Conservation (phyloP, 2,113 vertebrate species). For the Neoarius graeffei region DNA sequence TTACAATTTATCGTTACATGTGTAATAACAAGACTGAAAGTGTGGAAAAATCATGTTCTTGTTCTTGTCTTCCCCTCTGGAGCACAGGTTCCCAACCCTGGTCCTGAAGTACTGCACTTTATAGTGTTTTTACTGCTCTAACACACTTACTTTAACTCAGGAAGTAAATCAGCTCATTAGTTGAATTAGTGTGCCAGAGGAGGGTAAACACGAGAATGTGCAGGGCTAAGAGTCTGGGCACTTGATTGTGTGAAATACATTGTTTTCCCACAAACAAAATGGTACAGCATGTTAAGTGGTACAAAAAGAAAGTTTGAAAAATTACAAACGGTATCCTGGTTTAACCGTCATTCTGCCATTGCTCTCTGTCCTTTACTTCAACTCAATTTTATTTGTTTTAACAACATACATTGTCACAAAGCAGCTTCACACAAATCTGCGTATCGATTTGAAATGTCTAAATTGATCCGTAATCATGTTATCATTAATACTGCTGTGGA, state of each 20-base stretch:
- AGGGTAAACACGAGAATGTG: background rate
- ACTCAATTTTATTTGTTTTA: background rate
- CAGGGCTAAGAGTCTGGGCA: background rate
- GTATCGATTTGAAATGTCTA: background rate
- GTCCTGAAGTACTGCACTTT: background rate
- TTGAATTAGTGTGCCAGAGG: no score
- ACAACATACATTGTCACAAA: background rate
- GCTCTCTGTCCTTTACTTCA: background rate
- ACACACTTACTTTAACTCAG: no score
- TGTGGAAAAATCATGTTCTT: background rate
- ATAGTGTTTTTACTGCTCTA: background rate
- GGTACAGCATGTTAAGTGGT: no score
- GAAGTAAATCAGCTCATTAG: background rate
- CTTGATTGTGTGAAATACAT: background rate
- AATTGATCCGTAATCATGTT: background rate
- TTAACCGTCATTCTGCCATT: background rate
- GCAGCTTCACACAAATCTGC: background rate
- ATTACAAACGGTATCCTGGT: background rate
- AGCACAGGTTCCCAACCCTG: background rate
- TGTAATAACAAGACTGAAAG: no score
- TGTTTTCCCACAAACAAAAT: background rate
- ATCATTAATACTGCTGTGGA: background rate
- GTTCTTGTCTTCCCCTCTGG: background rate
- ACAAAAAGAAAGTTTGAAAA: background rate
- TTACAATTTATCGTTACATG: no score